These are phyloP conservation scores for Premnoplex brunnescens DNA, from an alignment of 2,797 vertebrate species.

Conservation along the genomic window DNA sequence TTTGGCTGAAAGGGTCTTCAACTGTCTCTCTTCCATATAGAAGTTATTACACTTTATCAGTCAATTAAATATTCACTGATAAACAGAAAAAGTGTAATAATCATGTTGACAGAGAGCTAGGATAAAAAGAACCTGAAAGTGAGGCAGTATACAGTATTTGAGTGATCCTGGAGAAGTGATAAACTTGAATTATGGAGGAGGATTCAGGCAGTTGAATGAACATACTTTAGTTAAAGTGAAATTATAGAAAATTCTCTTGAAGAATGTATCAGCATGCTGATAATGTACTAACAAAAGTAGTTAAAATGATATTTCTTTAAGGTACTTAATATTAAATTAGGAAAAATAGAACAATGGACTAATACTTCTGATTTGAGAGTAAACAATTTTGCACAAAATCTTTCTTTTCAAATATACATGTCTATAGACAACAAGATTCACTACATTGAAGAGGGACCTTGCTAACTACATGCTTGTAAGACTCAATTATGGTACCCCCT, in stretches of 20 bases:
- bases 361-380: background rate
- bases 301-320: background rate
- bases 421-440: background rate
- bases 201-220: background rate
- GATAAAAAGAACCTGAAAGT: background rate
- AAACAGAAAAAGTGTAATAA: background rate
- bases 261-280: background rate
- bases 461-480: background rate
- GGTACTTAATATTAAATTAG: background rate
- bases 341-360: background rate
- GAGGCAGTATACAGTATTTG: background rate
- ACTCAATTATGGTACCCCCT: background rate
- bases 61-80: background rate
- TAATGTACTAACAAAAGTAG: background rate
- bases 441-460: background rate
- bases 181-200: background rate
- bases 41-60: background rate
- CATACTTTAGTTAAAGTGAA: background rate
- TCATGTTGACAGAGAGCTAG: background rate
- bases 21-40: background rate
- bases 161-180: background rate
- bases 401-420: background rate
- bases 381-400: background rate
- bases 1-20: background rate
- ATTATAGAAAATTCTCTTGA: background rate